Evolutionary conservation across 2,888 invertebrate genomes (phyloP).

Genomic region (Trilocha varians): DNA sequence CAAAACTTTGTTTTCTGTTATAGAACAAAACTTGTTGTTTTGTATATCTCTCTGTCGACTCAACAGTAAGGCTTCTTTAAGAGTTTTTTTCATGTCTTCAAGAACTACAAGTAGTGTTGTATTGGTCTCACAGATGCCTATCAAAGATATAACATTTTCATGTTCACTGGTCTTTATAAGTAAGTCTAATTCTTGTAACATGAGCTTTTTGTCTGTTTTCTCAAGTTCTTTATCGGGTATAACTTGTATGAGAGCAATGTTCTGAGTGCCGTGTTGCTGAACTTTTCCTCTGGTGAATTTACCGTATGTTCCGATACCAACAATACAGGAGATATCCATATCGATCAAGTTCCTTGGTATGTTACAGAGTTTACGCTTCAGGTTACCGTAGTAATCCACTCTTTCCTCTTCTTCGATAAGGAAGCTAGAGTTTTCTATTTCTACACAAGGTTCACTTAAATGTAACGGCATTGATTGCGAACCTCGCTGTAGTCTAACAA

Average conservation of each 20-base stretch:
- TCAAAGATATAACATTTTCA: conserved; percentile 80
- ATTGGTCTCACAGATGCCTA: conserved; percentile 85
- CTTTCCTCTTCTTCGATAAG: conserved; percentile 80
- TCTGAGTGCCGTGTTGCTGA: conserved; percentile 72
- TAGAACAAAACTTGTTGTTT: conserved; percentile 71
- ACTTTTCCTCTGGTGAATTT: conserved; percentile 82
- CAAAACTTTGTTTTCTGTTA: conserved; percentile 76
- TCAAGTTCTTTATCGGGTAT: conserved; percentile 73
- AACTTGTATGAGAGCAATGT: conserved; percentile 75
- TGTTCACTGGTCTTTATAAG: conserved; percentile 80
- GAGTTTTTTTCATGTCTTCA: conserved; percentile 77
- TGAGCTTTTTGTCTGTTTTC: conserved; percentile 64
- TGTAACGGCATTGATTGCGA: conserved; percentile 77
- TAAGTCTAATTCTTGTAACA: conserved; percentile 81
- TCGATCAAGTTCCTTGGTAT: conserved; percentile 81
- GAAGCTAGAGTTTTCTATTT: conserved; percentile 86
- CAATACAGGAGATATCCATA: conserved; percentile 78
- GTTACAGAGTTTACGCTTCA: conserved; percentile 83
- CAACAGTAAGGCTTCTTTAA: conserved; percentile 81
- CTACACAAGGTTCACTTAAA: conserved; percentile 84
- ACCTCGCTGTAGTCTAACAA: conserved; percentile 59
- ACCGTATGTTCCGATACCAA: conserved; percentile 85
- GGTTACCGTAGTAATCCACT: conserved; percentile 80
- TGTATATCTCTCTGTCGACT: conserved; percentile 68
- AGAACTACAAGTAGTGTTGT: conserved; percentile 83